Evolutionary conservation across 1,140 invertebrate species (phyloP), one percentile per base, ranked within the genome.

Genomic region (Contarinia nasturtii): DNA sequence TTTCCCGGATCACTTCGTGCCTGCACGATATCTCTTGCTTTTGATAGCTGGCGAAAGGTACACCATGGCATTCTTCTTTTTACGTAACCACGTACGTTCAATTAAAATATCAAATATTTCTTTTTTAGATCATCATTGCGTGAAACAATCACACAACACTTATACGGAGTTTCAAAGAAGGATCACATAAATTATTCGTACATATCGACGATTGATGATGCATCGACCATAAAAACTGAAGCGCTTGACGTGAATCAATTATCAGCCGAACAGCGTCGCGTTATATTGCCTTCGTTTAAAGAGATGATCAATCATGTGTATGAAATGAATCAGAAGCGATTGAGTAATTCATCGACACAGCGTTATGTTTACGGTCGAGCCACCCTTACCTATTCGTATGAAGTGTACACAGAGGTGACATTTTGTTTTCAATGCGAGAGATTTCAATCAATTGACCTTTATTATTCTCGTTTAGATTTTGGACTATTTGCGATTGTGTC

Each of bases 21-120:
- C 84, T 2, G 84, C 87, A 2, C 70, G 86, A 53, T 91, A 85
- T 59, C 67, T 91, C 14, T 65, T 94, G 33, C 65, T 94, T n/a
- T 58, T 90, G 19, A 84, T 86, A 11, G 80, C 78, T 54, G 86
- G 85, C 33, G 88, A 94, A 59, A 73, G 64, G 82, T 86, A 64
- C 66, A 68, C 64, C 42, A 50, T 33, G 38, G 21, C 21, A 49
- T 51, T 27, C 1, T 46, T 47, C 11, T 38, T 21, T 8, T 47
- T 18, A 20, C 18, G 2, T 18, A 42, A 27, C 37, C n/a, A n/a
- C n/a, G n/a, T n/a, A n/a, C n/a, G n/a, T n/a, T n/a, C n/a, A n/a
- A n/a, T n/a, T n/a, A n/a, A n/a, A n/a, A n/a, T n/a, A 33, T 19
- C 34, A 45, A 48, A 11, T 34, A 37, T 36, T 46, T 0, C 21